Evolutionary conservation across 2,113 vertebrate species (phyloP), one percentile per base, ranked within the genome.

Genomic region (Ameiurus melas): DNA sequence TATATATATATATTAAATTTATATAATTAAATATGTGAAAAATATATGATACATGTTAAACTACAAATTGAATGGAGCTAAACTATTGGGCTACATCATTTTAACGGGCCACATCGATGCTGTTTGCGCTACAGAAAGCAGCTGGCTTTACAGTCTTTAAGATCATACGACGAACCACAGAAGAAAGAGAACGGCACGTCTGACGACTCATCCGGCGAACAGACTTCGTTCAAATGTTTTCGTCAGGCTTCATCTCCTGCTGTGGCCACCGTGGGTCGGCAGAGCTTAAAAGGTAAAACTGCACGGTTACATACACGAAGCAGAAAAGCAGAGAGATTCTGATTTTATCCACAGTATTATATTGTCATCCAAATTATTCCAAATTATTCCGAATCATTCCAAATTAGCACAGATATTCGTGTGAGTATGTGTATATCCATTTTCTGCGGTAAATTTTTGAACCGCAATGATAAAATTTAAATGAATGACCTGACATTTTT

Each of bases 151-250:
- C 98, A 99, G 84, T 99, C 98, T 89, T 98, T 99, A 94, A 93
- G 98, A 30, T 97, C 97, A 7, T 99, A 97, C 8, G 98, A 99
- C 10, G 98, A 99, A 88, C 96, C 98, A 68, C 98, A 98, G 94
- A 99, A 98, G 83, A 99, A 98, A 90, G 98, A 99, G 85, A 97
- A 96, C 0, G 97, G 96, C 33, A 97, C 97, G 57, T 99, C 98
- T 0, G 98, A 99, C 7, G 98, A 99, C 86, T 99, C 98, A 71
- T 99, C 98, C 0, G 97, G 97, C 0, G 98, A 99, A 84, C 98
- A 99, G 91, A 95, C 97, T 0, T 94, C 97, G 71, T 98, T 98
- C 92, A 98, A 96, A 92, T 97, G 97, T 89, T 99, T 98, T 0
- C 97, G 96, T 2, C 97, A 97, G 94, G 96, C 97, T 89, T 97